Evolutionary conservation across 2,797 vertebrate species (phyloP).

Genomic region (Clarias laeviceps): DNA sequence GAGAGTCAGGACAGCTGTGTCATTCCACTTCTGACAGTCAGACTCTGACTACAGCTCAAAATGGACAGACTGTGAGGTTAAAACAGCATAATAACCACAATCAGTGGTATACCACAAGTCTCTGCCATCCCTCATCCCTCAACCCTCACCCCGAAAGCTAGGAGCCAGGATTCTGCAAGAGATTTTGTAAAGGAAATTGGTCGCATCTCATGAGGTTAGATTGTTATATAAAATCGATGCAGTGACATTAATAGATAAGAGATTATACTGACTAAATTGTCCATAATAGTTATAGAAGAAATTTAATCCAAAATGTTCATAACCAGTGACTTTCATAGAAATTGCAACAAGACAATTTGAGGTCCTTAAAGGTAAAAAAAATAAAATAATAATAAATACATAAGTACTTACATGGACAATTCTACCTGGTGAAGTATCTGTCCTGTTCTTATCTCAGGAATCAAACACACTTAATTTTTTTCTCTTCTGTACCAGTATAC

Average conservation of each 20-base stretch:
- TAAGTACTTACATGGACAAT: not conserved
- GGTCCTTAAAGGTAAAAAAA: no score
- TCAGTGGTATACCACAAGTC: slow-evolving; percentile 11
- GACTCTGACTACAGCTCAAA: slow-evolving; percentile 38
- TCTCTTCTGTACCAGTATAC: not conserved
- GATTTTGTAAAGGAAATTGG: not conserved
- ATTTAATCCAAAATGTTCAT: no score
- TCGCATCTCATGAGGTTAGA: not conserved
- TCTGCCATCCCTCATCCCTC: slow-evolving; percentile 4
- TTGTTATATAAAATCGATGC: not conserved
- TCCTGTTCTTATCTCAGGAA: not conserved
- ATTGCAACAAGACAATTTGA: not conserved
- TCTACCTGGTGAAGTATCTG: not conserved
- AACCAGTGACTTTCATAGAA: not conserved
- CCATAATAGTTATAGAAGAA: not conserved
- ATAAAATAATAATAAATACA: not conserved
- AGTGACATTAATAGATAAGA: not conserved
- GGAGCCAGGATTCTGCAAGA: not conserved
- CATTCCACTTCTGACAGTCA: slow-evolving; percentile 51
- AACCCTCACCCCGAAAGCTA: not conserved
- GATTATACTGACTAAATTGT: not conserved
- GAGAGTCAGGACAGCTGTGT: slow-evolving; percentile 48
- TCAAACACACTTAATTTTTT: not conserved
- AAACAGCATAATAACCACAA: slow-evolving; percentile 33
- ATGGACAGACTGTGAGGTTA: slow-evolving; percentile 33